Base-by-base conservation (phyloP, 2,888 invertebrate genomes). In the Caenorhabditis virilis region DNA sequence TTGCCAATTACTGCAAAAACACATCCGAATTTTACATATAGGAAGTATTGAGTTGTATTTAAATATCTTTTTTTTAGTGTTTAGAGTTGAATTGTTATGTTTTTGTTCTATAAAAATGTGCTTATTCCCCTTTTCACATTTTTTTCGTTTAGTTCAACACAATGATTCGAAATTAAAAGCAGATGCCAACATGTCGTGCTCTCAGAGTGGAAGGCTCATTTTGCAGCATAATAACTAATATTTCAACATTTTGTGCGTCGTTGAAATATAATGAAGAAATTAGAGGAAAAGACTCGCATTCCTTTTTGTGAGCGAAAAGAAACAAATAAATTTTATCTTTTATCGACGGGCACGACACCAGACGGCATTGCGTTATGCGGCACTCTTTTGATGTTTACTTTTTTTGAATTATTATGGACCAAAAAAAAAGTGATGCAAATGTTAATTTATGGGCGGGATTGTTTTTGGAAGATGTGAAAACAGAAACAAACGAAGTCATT, bases 21-120 rank as follows among this genome's bases (percentile, higher is more conserved):
- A 11, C 80, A 80, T 65, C 77, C 79, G 5, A 56, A 81, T 55
- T 69, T 75, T 43, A 72, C 71, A 30, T 75, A 68, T 45, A 59
- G 77, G 38, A 78, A 78, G 52, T 70, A 73, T 55, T 75, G 59
- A 42, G 22, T 5, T 7, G 25, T n/a, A 20, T 36, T 11, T 52
- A 16, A 1, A 33, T 20, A 11, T 39, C 16, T 42, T 3, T n/a
- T 5, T 39, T 51, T 41, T 51, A 47, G 42, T 38, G 22, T 36
- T 22, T 38, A 46, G n/a, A 20, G 3, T 27, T n/a, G 27, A 42
- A 23, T 18, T 60, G 23, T 55, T 23, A 42, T 47, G 55, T 47
- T 45, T 36, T 36, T 36, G 13, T 5, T 39, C 20, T 11, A 39
- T 38, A 16, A 39, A 39, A 20, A 38, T 38, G 11, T 11, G 9